Evolutionary conservation across 1,140 invertebrate genomes (phyloP), one percentile per base, ranked within the genome.

Genomic region (Cherax quadricarinatus): DNA sequence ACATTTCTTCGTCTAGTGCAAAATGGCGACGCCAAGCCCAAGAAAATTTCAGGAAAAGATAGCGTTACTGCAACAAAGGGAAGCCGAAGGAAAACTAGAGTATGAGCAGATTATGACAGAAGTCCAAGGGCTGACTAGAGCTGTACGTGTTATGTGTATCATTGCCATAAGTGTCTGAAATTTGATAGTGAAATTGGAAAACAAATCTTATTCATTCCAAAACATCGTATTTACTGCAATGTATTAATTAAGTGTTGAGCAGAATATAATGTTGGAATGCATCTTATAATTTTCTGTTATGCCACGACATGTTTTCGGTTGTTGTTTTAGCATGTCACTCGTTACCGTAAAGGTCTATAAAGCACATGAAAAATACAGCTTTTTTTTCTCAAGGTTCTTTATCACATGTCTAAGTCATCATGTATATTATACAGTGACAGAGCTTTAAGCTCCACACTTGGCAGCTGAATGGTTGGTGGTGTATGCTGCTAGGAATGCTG

Each of bases 31-130:
- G 84, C 89, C 89, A 66, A 87, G 89, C 84, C 89, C 89, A 49
- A 86, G 89, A 86, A 91, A 91, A 86, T 91, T 91, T 75, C 89
- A 91, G 75, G 89, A 91, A 81, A 91, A 91, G 89, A 91, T 91
- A 49, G 89, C 89, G 51, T 80, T 91, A 81, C 83, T 91, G 60
- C 83, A 91, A 70, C 89, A 91, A 60, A 91, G 51, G 78, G 84
- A 91, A 51, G 84, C 85, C 57, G 89, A 91, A 75, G 89, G 89
- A 30, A 86, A 91, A 53, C 86, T 80, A 10, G 83, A 86, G 41
- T 91, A 80, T 79, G 89, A 91, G 53, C 84, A 81, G 60, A 91
- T 91, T 60, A 91, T 91, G 89, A 86, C 53, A 41, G 89, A 91
- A 81, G 89, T 91, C 84, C 89, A 91, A 81, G 78, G 53, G 84